Evolutionary conservation across 2,888 invertebrate species (phyloP).

Genomic region (Synanthedon vespiformis): DNA sequence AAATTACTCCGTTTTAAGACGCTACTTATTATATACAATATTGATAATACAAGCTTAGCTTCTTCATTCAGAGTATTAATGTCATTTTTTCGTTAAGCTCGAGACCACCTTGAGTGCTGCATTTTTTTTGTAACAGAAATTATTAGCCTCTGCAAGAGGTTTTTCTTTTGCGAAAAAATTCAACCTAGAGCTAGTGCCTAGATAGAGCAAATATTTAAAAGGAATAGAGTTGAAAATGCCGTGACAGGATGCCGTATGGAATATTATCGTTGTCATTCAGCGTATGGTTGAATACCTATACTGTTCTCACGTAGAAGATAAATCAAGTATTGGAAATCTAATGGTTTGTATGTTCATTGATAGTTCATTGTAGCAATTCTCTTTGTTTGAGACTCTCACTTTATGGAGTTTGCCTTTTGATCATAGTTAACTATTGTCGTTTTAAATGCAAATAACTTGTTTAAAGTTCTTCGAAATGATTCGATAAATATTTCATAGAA

Average conservation of each 20-base stretch:
- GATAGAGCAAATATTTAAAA: background rate
- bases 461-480: background rate
- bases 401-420: conserved; percentile 25
- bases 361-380: conserved; percentile 15
- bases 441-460: background rate
- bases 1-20: conserved; percentile 9
- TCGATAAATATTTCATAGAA: background rate
- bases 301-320: conserved; percentile 29
- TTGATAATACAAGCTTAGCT: conserved; percentile 10
- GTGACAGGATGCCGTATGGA: conserved; percentile 7
- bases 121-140: conserved; percentile 2
- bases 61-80: conserved; percentile 15
- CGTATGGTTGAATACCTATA: conserved; percentile 29
- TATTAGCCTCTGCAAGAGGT: conserved; percentile 4
- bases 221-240: conserved; percentile 8
- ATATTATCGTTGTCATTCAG: conserved; percentile 10
- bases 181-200: too few species aligned
- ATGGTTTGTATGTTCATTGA: conserved; percentile 12
- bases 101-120: conserved; percentile 8
- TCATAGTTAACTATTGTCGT: conserved; percentile 11
- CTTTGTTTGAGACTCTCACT: conserved; percentile 23
- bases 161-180: conserved; percentile 3
- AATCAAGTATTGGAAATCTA: conserved; percentile 40
- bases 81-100: conserved; percentile 6
- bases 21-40: conserved; percentile 14